Evolutionary conservation across 2,888 invertebrate genomes (phyloP), one percentile per base, ranked within the genome.

Genomic region (Campoplex nolae): DNA sequence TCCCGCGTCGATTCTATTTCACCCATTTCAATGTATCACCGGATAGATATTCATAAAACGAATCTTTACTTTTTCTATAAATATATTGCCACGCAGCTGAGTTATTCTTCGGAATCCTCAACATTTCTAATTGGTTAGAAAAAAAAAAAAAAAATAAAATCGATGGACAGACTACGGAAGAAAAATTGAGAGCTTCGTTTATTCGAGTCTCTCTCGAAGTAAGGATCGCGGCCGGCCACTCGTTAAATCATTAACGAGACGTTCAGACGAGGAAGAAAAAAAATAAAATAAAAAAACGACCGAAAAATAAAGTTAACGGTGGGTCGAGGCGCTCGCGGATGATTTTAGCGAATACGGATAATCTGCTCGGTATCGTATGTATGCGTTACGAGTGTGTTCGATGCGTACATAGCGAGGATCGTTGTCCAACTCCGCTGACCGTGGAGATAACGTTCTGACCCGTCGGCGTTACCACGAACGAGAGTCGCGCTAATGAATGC

Each of bases 401-500:
- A 65, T 71, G 62, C 77, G 90, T 84, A 90, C 90, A 91, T 91
- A 92, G 92, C 91, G 89, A 92, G 91, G 90, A 89, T 90, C 91
- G 92, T 93, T 93, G 93, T 94, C 92, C 92, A 91, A 89, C 93
- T 92, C 92, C 92, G 92, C 92, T 94, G 94, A 94, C 94, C 94
- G 94, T 93, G 91, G 92, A 93, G 94, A 94, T 94, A 94, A 94
- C 92, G 93, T 92, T 92, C 91, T 94, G 94, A 94, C 94, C 94
- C 94, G 93, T 94, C 93, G 92, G 92, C 80, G 65, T 58, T 71
- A 71, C 67, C 48, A 73, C 58, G 62, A 45, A 74, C 81, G 51
- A 73, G 42, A 48, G 16, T 73, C 67, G 45, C 62, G 58, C 32
- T 28, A 32, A 79, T 79, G 79, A 79, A 79, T 78, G 77, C 77